Evolutionary conservation across 37 sponge, comb jelly and placozoan genomes (phyloP), one percentile per base, ranked within the genome.

Genomic region (Halichondria panicea): DNA sequence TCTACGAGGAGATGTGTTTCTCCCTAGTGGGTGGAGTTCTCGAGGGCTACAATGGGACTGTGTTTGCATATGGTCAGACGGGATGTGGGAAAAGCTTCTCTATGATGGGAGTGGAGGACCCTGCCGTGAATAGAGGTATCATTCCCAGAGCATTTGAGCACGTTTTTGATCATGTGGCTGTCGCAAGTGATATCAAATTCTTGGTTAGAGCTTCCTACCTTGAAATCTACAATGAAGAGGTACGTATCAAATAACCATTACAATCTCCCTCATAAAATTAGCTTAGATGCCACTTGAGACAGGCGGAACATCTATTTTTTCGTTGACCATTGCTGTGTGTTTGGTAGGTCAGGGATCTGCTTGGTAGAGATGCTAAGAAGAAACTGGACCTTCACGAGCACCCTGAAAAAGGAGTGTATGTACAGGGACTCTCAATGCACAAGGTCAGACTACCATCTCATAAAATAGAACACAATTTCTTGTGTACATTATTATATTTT

Each of bases 1-100:
- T 97, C 38, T 97, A 97, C 66, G 93, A 95, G 37, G 95, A 97
- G 36, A 89, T 95, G 46, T 93, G 87, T 28, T 92, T 95, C 74
- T 91, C 98, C 0, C 86, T 97, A 21, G 95, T 97, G 30, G 91
- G 74, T 36, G 84, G 93, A 33, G 96, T 97, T 1, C 53, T 97
- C 37, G 88, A 97, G 50, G 98, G 98, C 13, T 93, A 79, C 69
- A 94, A 93, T 58, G 93, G 96, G 18, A 94, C 98, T 22, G 89
- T 97, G 42, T 97, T 97, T 84, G 98, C 98, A 5, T 97, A 97
- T 56, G 98, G 98, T 22, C 98, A 97, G 76, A 97, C 98, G 12
- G 98, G 98, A 18, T 95, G 98, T 75, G 98, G 98, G 25, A 97
- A 97, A 48, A 93, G 93, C 39, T 97, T 68, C 84, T 87, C 95